Percentiles rank a stretch among this genome's conserved stretches.
phyloP scores from a whole-genome alignment of 2,888 invertebrate genomes.

The Acanthosepion esculentum region DNA sequence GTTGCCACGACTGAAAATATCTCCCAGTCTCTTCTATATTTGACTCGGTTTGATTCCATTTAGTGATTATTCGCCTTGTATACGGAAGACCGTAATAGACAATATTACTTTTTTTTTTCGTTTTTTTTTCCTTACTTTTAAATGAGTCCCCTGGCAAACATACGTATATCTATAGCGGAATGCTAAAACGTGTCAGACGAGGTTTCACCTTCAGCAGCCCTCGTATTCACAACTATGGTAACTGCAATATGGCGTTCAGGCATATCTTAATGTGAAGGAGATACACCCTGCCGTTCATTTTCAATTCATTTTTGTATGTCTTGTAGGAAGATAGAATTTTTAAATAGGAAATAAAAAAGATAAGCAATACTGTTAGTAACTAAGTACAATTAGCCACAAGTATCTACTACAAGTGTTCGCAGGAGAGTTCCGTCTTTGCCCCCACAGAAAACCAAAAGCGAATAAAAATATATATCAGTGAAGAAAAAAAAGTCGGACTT shows the following conservation, averaged over 20 bases:
- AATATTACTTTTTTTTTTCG: not conserved
- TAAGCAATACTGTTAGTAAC: no score
- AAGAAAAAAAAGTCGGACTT: not conserved
- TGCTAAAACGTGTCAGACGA: not conserved
- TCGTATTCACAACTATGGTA: not conserved
- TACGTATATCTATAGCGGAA: not conserved
- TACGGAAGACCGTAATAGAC: slow-evolving; percentile 15
- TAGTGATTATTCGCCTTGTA: not conserved
- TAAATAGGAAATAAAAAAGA: not conserved
- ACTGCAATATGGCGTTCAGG: not conserved
- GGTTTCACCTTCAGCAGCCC: not conserved
- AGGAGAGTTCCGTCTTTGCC: not conserved
- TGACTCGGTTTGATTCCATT: not conserved
- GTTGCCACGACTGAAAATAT: not conserved
- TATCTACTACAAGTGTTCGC: not conserved
- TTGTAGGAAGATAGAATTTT: not conserved
- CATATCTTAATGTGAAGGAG: not conserved
- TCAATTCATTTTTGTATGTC: not conserved
- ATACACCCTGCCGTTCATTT: not conserved
- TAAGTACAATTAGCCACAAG: slow-evolving; percentile 3
- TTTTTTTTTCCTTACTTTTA: not conserved
- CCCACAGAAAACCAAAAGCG: not conserved
- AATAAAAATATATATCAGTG: not conserved
- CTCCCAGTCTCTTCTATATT: not conserved
- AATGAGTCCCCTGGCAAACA: not conserved